phyloP scores from a whole-genome alignment of 2,113 vertebrate genomes.

The Hippocampus guttulatus region DNA sequence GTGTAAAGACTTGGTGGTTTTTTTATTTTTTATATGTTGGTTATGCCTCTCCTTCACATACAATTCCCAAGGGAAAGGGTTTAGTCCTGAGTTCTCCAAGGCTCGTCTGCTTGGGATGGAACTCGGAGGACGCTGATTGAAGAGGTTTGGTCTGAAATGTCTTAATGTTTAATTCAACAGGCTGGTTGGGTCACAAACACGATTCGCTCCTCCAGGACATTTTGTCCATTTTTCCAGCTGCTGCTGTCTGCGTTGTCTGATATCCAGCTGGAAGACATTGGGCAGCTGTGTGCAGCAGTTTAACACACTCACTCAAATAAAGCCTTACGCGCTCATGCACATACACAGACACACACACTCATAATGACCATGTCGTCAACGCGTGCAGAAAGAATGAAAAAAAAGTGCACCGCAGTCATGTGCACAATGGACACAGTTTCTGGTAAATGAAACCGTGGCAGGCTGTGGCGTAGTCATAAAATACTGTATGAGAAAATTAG shows the following conservation, averaged over 20 bases:
- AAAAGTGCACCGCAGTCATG: constrained; percentile 3
- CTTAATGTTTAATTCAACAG: constrained; percentile 31
- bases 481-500: constrained; percentile 11
- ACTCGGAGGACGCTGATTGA: constrained; percentile 16
- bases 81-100: neutral
- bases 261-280: constrained; percentile 60
- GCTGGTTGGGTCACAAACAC: constrained; percentile 27
- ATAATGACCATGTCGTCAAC: constrained; percentile 30
- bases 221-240: constrained; percentile 69
- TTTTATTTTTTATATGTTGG: neutral
- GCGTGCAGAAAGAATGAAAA: constrained; percentile 12
- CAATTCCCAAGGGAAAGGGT: neutral
- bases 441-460: constrained; percentile 29
- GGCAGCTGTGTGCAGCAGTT: constrained; percentile 58
- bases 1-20: neutral
- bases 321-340: constrained; percentile 4
- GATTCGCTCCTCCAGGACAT: constrained; percentile 55
- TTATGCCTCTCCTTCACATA: neutral
- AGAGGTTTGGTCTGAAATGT: constrained; percentile 27
- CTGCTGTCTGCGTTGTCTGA: constrained; percentile 59
- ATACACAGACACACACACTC: constrained; percentile 10
- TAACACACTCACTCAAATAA: constrained; percentile 42
- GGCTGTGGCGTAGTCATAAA: constrained; percentile 18
- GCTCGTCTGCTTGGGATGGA: neutral
- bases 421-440: constrained; percentile 26